These are phyloP conservation scores for Melanchra persicariae DNA, from an alignment of 2,888 invertebrate genomes.

Conservation along the genomic window DNA sequence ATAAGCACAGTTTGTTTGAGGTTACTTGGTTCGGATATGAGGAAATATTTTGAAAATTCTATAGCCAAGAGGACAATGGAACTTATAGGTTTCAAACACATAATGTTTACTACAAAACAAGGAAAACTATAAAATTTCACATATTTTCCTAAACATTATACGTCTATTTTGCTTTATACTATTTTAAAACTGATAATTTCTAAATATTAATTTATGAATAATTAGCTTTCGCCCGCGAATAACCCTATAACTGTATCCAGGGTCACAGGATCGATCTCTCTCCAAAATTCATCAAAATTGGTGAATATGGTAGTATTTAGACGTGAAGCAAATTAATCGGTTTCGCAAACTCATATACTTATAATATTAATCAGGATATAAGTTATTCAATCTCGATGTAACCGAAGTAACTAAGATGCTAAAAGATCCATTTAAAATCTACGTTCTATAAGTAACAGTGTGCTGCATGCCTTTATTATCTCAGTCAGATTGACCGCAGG, in stretches of 20 bases:
- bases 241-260: no score
- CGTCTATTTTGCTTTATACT: background rate
- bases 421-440: background rate
- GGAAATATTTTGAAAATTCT: background rate
- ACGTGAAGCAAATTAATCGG: no score
- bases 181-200: background rate
- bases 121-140: constrained; percentile 18
- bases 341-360: no score
- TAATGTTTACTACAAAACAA: background rate
- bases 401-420: background rate
- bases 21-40: background rate
- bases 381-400: background rate
- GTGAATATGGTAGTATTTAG: no score
- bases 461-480: constrained; percentile 20
- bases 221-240: no score
- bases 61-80: constrained; percentile 14
- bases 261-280: no score
- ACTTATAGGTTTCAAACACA: background rate
- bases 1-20: background rate
- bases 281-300: no score
- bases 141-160: constrained; percentile 15
- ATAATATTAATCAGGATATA: no score
- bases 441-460: background rate
- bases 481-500: constrained; percentile 25
- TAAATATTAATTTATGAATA: background rate